Percentiles rank a stretch among this genome's conserved stretches.
These are phyloP conservation scores for Sebastes itinus DNA, from an alignment of 2,797 vertebrate species.

Conservation along the genomic window DNA sequence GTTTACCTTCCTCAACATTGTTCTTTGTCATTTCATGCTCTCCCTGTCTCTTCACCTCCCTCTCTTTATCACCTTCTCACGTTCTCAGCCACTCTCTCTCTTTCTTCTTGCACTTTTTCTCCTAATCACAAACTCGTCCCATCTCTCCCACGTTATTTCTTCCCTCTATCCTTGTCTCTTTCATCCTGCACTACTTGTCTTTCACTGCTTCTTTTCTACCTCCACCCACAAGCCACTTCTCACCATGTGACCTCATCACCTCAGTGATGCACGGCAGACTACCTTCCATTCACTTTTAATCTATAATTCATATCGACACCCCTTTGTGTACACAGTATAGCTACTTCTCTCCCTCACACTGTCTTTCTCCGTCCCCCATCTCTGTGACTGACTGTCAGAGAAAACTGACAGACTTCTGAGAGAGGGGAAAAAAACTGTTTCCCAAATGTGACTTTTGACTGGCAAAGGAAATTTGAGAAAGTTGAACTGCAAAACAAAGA, in stretches of 20 bases:
- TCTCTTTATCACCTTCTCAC: background rate
- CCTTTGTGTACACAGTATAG: background rate
- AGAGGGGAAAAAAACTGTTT: background rate
- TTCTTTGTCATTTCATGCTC: constrained; percentile 17
- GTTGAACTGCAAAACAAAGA: background rate
- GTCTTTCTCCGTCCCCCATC: background rate
- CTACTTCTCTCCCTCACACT: background rate
- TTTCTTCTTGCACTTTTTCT: constrained; percentile 1
- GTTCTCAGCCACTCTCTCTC: background rate
- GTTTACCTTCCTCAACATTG: constrained; percentile 31
- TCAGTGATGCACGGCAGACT: background rate
- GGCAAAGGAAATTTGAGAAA: background rate
- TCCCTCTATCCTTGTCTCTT: background rate
- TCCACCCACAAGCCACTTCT: background rate
- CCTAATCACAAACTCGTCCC: constrained; percentile 18
- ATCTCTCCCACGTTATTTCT: background rate
- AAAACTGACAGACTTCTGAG: background rate
- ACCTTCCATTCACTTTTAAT: constrained; percentile 15
- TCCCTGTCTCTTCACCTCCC: background rate
- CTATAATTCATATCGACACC: constrained; percentile 14
- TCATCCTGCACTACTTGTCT: background rate
- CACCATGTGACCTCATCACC: constrained; percentile 4
- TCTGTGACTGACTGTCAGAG: background rate
- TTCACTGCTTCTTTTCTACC: background rate
- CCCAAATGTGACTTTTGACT: background rate